These are phyloP conservation scores for Sebastes iracundus DNA, from an alignment of 2,797 vertebrate genomes.

Conservation along the genomic window DNA sequence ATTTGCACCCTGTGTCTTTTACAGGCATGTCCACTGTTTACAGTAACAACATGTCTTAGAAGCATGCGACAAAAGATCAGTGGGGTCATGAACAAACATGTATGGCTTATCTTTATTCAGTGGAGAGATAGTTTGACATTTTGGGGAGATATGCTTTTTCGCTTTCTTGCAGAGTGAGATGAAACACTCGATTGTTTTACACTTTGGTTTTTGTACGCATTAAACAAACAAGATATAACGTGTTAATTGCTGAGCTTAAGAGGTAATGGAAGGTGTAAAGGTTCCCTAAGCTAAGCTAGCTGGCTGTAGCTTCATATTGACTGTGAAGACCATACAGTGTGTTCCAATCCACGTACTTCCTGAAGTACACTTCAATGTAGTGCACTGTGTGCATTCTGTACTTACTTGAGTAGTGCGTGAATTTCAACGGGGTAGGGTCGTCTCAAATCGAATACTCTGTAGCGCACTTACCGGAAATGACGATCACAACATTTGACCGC, in stretches of 20 bases:
- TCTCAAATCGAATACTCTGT: too few species aligned
- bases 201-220: background rate
- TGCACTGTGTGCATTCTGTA: too few species aligned
- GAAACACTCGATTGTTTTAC: too few species aligned
- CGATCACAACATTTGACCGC: too few species aligned
- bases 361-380: too few species aligned
- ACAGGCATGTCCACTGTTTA: conserved; percentile 12
- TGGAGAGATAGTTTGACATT: background rate
- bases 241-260: background rate
- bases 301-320: background rate
- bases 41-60: conserved; percentile 5
- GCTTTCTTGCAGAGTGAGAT: too few species aligned
- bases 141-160: background rate
- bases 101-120: background rate
- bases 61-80: background rate
- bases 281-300: background rate
- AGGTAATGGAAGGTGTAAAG: background rate
- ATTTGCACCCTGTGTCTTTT: conserved; percentile 20
- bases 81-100: background rate
- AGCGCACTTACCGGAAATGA: too few species aligned
- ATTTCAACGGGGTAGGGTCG: too few species aligned
- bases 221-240: background rate
- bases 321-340: background rate
- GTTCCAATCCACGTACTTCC: too few species aligned
- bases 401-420: too few species aligned